Evolutionary conservation across 1,140 invertebrate species (phyloP), one percentile per base, ranked within the genome.

Genomic region (Meteorus sp.): DNA sequence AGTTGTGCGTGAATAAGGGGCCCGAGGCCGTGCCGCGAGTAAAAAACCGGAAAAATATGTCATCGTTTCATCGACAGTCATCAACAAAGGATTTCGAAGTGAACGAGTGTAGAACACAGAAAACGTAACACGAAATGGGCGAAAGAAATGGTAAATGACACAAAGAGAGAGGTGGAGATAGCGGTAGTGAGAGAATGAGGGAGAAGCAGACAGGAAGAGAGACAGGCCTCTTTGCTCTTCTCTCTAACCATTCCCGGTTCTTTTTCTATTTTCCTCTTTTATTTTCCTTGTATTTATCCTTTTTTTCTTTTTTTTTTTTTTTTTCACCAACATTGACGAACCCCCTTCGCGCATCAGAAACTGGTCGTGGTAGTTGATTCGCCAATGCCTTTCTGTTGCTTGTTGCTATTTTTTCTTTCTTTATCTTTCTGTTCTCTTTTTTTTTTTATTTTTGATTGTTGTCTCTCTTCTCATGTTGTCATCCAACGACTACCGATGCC

Each of bases 51-150:
- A 80, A 80, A 78, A 80, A 79, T 78, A 76, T 78, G 76, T 78
- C 76, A 80, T 80, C 77, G 74, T 75, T 80, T 78, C 77, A 80
- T 80, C 76, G 77, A 78, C 73, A 80, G 76, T 76, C 76, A 76
- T 78, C 72, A 75, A 63, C 75, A 74, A 77, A 77, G 73, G 67
- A 68, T 66, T 43, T 43, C 25, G 53, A 43, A 35, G 23, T 41
- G 33, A 35, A 56, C 55, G 35, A 17, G 27, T 19, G 35, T 7
- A 50, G 22, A 25, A 61, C 48, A 44, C 0, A 54, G 22, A 31
- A n/a, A 20, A 62, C 45, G 20, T 17, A 50, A 39, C 22, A 50
- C 52, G 29, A 41, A 58, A 44, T n/a, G n/a, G n/a, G n/a, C n/a
- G n/a, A n/a, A n/a, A n/a, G n/a, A n/a, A n/a, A n/a, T n/a, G n/a